phyloP scores from a whole-genome alignment of 2,113 vertebrate genomes.

The Sander lucioperca region DNA sequence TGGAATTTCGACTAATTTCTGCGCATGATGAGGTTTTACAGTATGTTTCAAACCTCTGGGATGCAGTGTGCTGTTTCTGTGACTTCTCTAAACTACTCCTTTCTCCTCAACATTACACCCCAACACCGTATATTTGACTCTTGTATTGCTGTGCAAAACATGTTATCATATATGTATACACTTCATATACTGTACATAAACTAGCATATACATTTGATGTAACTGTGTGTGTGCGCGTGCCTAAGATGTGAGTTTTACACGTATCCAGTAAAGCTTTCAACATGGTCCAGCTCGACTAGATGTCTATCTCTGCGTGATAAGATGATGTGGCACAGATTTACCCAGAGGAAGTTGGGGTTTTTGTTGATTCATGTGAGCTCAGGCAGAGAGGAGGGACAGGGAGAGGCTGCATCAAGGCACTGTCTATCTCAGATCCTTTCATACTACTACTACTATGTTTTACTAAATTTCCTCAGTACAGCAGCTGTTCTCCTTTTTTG shows the following conservation, averaged over 20 bases:
- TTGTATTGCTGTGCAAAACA: background rate
- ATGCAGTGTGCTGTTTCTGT: background rate
- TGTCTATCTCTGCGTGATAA: constrained; percentile 23
- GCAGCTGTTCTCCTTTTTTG: constrained; percentile 34
- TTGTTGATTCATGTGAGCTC: constrained; percentile 43
- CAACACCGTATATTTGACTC: background rate
- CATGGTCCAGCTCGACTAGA: background rate
- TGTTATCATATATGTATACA: background rate
- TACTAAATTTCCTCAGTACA: background rate
- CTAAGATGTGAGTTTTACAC: background rate
- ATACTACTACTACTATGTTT: background rate
- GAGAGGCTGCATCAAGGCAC: background rate
- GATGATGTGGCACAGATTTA: constrained; percentile 46
- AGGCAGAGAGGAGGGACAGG: constrained; percentile 22
- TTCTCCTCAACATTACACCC: background rate
- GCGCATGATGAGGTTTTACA: background rate
- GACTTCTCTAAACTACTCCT: background rate
- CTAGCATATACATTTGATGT: background rate
- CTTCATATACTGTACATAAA: background rate
- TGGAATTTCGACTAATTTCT: background rate
- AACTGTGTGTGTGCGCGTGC: background rate
- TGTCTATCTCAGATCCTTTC: constrained; percentile 21
- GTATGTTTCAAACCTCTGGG: background rate
- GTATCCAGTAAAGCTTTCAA: constrained; percentile 1
- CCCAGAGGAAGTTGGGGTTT: constrained; percentile 55